Conservation (phyloP, 2,113 vertebrate genomes). For the Gyps fulvus region DNA sequence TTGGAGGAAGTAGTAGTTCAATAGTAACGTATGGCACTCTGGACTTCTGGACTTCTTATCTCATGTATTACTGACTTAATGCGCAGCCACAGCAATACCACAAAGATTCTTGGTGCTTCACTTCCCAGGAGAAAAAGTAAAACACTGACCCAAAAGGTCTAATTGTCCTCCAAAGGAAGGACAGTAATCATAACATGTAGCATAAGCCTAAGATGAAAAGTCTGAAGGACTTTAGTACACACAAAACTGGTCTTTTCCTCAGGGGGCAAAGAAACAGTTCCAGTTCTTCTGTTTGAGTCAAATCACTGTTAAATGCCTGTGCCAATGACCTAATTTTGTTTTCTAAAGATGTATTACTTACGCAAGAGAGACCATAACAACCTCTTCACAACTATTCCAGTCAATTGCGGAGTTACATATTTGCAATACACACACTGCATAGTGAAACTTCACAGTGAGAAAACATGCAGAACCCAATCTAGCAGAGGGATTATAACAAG, state of each 20-base stretch:
- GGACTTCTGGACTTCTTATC: not conserved
- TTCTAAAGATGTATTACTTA: constrained; percentile 57
- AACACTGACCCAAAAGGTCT: not conserved
- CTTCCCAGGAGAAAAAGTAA: not conserved
- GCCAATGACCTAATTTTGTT: constrained; percentile 56
- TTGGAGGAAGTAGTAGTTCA: not conserved
- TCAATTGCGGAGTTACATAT: not conserved
- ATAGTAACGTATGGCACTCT: not conserved
- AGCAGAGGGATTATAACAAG: not conserved
- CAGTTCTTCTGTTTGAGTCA: constrained; percentile 31
- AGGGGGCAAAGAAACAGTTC: not conserved
- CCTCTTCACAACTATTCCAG: not conserved
- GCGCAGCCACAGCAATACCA: not conserved
- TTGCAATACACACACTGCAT: not conserved
- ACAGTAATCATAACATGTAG: not conserved
- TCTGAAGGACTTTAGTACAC: not conserved
- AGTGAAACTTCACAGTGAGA: not conserved
- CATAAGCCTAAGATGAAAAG: not conserved
- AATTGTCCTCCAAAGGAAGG: not conserved
- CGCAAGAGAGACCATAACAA: constrained; percentile 28
- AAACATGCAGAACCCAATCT: not conserved
- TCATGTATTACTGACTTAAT: not conserved
- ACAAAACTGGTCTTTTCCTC: not conserved
- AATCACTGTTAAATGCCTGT: constrained; percentile 23
- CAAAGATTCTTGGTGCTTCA: not conserved